Evolutionary conservation across 2,113 vertebrate genomes (phyloP).

Genomic region (Chionodraco myersi): DNA sequence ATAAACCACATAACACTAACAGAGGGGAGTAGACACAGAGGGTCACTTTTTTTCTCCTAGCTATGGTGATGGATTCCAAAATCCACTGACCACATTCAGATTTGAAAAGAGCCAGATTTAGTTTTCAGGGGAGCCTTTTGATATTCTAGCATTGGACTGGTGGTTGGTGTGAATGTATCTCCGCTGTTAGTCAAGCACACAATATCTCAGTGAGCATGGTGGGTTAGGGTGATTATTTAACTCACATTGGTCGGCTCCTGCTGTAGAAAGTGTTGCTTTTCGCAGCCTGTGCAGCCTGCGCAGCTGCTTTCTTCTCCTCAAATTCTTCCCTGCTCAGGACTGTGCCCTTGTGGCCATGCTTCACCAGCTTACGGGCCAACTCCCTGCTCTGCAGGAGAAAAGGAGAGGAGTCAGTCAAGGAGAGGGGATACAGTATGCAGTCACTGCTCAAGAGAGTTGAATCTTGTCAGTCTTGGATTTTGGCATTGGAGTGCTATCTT

Average conservation of each 20-base stretch:
- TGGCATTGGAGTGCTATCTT: background rate
- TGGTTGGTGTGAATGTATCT: slow-evolving; percentile 8
- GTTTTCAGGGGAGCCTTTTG: slow-evolving; percentile 1
- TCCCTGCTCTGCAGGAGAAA: slow-evolving; percentile 81
- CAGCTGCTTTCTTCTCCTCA: slow-evolving; percentile 84
- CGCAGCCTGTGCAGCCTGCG: slow-evolving; percentile 70
- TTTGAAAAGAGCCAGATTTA: slow-evolving; percentile 8
- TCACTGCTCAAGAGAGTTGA: slow-evolving; percentile 12
- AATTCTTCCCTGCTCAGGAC: slow-evolving; percentile 87
- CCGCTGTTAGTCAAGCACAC: slow-evolving; percentile 1
- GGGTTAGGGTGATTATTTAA: slow-evolving; percentile 15
- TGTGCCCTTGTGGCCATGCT: slow-evolving; percentile 86
- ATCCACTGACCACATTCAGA: slow-evolving; percentile 13
- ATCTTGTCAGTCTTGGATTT: background rate
- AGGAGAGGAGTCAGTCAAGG: slow-evolving; percentile 54
- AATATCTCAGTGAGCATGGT: background rate
- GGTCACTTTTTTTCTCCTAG: background rate
- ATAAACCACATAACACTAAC: slow-evolving; percentile 21
- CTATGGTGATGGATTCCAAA: slow-evolving; percentile 21
- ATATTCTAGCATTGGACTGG: slow-evolving; percentile 6
- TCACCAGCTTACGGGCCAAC: slow-evolving; percentile 87
- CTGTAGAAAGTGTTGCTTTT: slow-evolving; percentile 61
- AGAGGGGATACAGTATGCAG: slow-evolving; percentile 28
- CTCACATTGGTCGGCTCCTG: slow-evolving; percentile 84
- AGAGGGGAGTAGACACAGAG: background rate